Conservation (phyloP, 2,888 invertebrate genomes). For the Tethea ocularis region DNA sequence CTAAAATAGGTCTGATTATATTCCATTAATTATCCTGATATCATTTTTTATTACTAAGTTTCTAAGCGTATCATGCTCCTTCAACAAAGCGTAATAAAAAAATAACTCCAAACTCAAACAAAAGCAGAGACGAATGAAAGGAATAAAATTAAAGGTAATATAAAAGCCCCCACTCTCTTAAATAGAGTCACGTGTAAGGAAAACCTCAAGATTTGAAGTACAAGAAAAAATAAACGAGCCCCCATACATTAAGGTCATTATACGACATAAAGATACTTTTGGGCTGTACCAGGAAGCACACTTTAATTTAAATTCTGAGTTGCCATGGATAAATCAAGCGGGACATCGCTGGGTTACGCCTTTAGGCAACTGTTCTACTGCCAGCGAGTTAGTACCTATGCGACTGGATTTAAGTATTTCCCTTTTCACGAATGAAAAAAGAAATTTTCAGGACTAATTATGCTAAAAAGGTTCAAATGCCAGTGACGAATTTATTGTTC, state of each 20-base stretch:
- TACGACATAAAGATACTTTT: conserved; percentile 9
- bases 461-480: no score
- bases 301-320: conserved; percentile 52
- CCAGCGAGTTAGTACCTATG: not conserved
- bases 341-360: conserved; percentile 16
- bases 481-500: no score
- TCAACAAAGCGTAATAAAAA: no score
- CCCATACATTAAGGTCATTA: conserved; percentile 9
- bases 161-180: not conserved
- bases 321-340: conserved; percentile 46
- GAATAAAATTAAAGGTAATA: not conserved
- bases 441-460: no score
- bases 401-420: no score
- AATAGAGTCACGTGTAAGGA: not conserved
- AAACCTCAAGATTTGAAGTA: conserved; percentile 8
- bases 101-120: not conserved
- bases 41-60: not conserved
- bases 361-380: not conserved
- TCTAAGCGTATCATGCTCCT: not conserved
- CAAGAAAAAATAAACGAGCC: conserved; percentile 10
- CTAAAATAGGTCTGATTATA: no score
- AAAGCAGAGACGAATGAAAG: not conserved
- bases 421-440: no score
- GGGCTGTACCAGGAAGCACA: conserved; percentile 23
- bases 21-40: not conserved